A percentile compares a stretch with the other conserved stretches of the same genome.
Conservation (phyloP, 2,888 invertebrate genomes). For the Lepidochrysops patricia region DNA sequence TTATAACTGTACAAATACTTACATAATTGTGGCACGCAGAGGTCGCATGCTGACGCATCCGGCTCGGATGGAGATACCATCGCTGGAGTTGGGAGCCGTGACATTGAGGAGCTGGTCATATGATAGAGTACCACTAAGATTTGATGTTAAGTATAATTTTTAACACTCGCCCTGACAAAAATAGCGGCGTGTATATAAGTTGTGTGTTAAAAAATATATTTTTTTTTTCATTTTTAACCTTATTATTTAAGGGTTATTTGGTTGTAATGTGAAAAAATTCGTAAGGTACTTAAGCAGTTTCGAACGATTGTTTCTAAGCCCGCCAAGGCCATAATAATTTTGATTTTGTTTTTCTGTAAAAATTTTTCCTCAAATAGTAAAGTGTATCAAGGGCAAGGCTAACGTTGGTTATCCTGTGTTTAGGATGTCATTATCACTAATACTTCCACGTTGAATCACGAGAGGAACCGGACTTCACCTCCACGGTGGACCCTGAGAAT, state of each 20-base stretch:
- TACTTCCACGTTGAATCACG: constrained; percentile 6
- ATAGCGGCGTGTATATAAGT: too few relatives aligned
- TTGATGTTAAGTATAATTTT: too few relatives aligned
- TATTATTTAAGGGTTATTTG: too few relatives aligned
- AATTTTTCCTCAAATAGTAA: background rate
- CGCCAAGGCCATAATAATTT: background rate
- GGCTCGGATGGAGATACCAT: background rate
- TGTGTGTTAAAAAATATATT: too few relatives aligned
- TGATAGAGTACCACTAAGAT: background rate
- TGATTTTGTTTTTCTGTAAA: background rate
- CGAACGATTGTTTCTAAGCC: background rate
- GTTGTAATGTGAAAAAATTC: too few relatives aligned
- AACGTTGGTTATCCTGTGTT: background rate
- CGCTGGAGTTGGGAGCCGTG: background rate
- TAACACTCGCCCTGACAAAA: too few relatives aligned
- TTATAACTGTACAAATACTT: background rate
- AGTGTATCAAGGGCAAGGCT: background rate
- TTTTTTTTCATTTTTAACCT: too few relatives aligned
- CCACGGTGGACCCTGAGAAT: background rate
- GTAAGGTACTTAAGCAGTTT: too few relatives aligned
- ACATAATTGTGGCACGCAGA: background rate
- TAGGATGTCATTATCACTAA: background rate
- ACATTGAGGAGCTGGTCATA: background rate
- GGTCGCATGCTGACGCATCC: constrained; percentile 3
- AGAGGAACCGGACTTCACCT: background rate